Base-by-base conservation (phyloP, 2,113 vertebrate species). In the Oreochromis niloticus region DNA sequence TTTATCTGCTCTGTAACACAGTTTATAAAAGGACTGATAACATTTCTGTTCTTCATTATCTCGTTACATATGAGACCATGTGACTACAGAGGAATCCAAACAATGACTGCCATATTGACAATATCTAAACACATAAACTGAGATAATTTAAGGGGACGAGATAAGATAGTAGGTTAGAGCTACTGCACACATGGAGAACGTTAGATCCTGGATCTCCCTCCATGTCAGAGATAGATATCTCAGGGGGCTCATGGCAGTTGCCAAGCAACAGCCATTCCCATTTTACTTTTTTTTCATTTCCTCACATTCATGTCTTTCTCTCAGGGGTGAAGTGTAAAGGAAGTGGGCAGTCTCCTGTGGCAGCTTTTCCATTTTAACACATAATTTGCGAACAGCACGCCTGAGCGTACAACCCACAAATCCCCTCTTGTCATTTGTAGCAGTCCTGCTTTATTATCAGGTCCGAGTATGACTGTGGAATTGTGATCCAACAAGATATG, bases 191-290 rank as follows among this genome's bases (percentile, higher is more conserved):
- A 34, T 39, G 75, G 41, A 73, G 57, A 52, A 63, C 52, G 88
- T 84, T 71, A 80, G 84, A 93, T 92, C 85, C 92, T 85, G 32
- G 82, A 92, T 90, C 87, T 92, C 63, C 81, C 84, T 90, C 83
- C 46, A 85, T 91, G 92, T 94, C 91, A 93, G 52, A 89, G 90
- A 95, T 90, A 84, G 41, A 89, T 80, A 90, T 95, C 95, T 95
- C 94, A 87, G 80, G 91, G 93, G 94, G 84, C 73, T 93, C 87
- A 82, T 82, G 87, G 88, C 93, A 88, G 96, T 97, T 96, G 95
- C 96, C 91, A 94, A 89, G 96, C 95, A 96, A 96, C 96, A 88
- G 85, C 81, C 90, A 81, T 80, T 90, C 87, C 90, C 89, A 36
- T 88, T 92, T 91, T 73, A 85, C 66, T 57, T 85, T 90, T 84